Base-by-base conservation (phyloP, 2,113 vertebrate genomes). In the Oncorhynchus tshawytscha region DNA sequence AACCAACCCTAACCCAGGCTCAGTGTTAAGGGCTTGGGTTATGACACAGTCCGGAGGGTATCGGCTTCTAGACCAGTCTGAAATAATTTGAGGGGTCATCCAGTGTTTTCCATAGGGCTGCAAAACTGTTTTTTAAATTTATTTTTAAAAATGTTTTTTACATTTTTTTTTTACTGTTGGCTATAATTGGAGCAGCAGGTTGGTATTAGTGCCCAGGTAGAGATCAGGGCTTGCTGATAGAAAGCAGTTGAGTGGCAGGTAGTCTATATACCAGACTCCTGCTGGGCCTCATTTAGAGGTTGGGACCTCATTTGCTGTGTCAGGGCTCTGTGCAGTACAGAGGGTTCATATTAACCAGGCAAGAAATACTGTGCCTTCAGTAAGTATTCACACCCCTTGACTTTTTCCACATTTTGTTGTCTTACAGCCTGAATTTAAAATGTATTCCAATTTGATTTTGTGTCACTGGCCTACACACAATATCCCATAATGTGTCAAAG, bases 241-340 rank as follows among this genome's bases (percentile, higher is more conserved):
- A 81, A 89, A 87, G 79, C 88, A 91, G 85, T 82, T 91, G 87
- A 82, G 79, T 81, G 74, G 77, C 80, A 72, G 83, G 75, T 86
- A 84, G 67, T 80, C 77, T 76, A 57, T 54, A 75, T 74, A 80
- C 65, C 27, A 49, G 20, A 39, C 83, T 75, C 78, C 77, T 82
- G 82, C 85, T 90, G 88, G 79, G 86, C 76, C 79, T 86, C 80
- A 82, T 88, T 84, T 80, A 83, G 79, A 78, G 80, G 85, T 81
- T 86, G 75, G 80, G 78, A 86, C 76, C 86, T 82, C 67, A 85
- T 91, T 91, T 89, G 77, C 86, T 77, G 88, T 87, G 83, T 90
- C 85, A 85, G 82, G 82, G 85, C 84, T 82, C 79, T 82, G 75
- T 74, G 83, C 80, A 18, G 51, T 54, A 54, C 51, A 79, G 67